These are phyloP conservation scores for Chionomys nivalis DNA, from an alignment of 2,113 vertebrate species.

Conservation along the genomic window DNA sequence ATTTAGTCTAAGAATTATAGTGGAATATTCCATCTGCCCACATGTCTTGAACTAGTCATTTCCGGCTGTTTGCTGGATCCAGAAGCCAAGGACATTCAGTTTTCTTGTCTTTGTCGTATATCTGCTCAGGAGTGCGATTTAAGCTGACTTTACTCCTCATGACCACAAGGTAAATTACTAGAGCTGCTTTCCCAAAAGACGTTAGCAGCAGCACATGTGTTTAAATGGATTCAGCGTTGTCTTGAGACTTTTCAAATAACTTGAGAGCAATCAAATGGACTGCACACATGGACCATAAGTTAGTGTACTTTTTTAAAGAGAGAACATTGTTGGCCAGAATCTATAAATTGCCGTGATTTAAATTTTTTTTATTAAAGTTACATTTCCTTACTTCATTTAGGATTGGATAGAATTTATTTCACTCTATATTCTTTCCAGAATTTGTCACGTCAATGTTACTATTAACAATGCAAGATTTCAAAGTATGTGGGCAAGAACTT, in stretches of 20 bases:
- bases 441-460: not conserved
- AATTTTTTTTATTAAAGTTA: conserved; percentile 55
- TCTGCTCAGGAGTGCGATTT: conserved; percentile 80
- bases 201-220: conserved; percentile 79
- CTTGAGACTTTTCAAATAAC: conserved; percentile 69
- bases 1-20: conserved; percentile 76
- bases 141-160: conserved; percentile 72
- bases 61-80: conserved; percentile 84
- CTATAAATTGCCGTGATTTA: conserved; percentile 68
- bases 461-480: not conserved
- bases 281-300: conserved; percentile 33
- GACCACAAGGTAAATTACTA: conserved; percentile 75
- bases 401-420: conserved; percentile 26
- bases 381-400: conserved; percentile 48
- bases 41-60: conserved; percentile 82
- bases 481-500: not conserved
- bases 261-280: conserved; percentile 67
- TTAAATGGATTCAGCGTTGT: conserved; percentile 70
- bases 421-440: not conserved
- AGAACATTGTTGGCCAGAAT: conserved; percentile 21
- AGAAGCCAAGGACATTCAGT: conserved; percentile 80
- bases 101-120: conserved; percentile 80
- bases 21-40: conserved; percentile 80
- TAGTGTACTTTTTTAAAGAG: conserved; percentile 57
- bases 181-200: conserved; percentile 73